These are phyloP conservation scores for Neopelma chrysocephalum DNA, from an alignment of 2,797 vertebrate species.

Conservation along the genomic window DNA sequence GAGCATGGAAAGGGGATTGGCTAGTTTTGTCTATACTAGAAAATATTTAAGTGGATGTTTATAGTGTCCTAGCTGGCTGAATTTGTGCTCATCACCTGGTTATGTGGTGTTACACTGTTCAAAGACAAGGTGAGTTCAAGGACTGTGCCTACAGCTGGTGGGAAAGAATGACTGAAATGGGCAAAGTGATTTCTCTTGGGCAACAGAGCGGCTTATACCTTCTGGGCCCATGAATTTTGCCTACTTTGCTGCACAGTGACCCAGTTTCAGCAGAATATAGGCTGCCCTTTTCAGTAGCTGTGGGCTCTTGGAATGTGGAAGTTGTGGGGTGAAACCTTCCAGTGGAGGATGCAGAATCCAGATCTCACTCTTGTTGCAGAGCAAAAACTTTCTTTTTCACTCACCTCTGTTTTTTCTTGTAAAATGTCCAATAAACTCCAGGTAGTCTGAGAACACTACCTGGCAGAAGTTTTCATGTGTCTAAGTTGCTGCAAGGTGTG, in stretches of 20 bases:
- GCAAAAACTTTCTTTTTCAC: background rate
- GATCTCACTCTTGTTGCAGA: background rate
- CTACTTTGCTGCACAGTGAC: slow-evolving; percentile 7
- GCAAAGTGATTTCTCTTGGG: background rate
- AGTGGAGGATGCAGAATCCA: background rate
- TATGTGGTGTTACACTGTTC: background rate
- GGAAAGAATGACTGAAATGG: background rate
- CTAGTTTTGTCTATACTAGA: background rate
- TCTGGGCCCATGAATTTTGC: background rate
- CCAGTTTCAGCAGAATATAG: background rate
- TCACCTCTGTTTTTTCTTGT: background rate
- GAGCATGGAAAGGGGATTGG: background rate
- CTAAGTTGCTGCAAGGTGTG: background rate
- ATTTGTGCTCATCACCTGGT: background rate
- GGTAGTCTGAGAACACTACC: background rate
- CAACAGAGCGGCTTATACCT: background rate
- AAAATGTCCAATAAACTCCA: background rate
- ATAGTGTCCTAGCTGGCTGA: background rate
- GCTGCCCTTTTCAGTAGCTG: background rate
- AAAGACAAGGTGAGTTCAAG: slow-evolving; percentile 27
- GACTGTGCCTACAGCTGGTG: background rate
- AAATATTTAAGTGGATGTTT: background rate
- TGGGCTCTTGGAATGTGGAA: background rate
- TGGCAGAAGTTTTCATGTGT: background rate
- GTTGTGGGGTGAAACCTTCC: background rate